Conservation (phyloP, 2,888 invertebrate species). For the Dimorphilus gyrociliatus region DNA sequence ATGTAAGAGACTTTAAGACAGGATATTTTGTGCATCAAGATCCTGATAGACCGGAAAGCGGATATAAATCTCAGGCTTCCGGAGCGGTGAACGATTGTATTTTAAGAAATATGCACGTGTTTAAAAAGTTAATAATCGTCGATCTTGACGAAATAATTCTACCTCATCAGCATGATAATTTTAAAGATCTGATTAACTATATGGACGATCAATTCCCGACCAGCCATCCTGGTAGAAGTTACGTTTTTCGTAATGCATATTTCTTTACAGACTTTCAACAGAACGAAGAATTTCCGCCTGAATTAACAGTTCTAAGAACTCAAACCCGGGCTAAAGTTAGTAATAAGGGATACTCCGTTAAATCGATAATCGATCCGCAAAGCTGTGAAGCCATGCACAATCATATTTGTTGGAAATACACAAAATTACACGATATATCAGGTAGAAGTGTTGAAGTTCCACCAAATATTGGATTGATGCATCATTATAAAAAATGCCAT, state of each 20-base stretch:
- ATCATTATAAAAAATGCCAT: slow-evolving; percentile 8
- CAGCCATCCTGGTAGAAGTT: too few relatives aligned
- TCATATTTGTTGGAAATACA: slow-evolving; percentile 8
- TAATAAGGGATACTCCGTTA: slow-evolving; percentile 5
- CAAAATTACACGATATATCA: background rate
- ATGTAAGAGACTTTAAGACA: too few relatives aligned
- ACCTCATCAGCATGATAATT: too few relatives aligned
- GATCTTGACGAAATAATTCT: too few relatives aligned
- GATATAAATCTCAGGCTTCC: too few relatives aligned
- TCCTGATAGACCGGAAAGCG: too few relatives aligned
- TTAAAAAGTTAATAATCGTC: too few relatives aligned
- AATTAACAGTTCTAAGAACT: slow-evolving; percentile 4
- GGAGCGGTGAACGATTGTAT: too few relatives aligned
- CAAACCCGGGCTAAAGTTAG: slow-evolving; percentile 4
- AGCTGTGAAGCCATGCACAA: slow-evolving; percentile 8
- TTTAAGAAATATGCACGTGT: too few relatives aligned
- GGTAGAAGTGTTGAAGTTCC: slow-evolving; percentile 3
- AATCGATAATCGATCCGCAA: slow-evolving; percentile 8
- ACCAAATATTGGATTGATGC: slow-evolving; percentile 4
- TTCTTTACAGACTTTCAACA: slow-evolving; percentile 7
- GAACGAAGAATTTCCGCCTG: slow-evolving; percentile 1
- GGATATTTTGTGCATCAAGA: too few relatives aligned
- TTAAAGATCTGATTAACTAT: too few relatives aligned
- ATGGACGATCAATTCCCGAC: too few relatives aligned
- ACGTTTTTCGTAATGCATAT: slow-evolving; percentile 7